These are phyloP conservation scores for human DNA, from an alignment of 2,113 vertebrate species.

Conservation along the genomic window DNA sequence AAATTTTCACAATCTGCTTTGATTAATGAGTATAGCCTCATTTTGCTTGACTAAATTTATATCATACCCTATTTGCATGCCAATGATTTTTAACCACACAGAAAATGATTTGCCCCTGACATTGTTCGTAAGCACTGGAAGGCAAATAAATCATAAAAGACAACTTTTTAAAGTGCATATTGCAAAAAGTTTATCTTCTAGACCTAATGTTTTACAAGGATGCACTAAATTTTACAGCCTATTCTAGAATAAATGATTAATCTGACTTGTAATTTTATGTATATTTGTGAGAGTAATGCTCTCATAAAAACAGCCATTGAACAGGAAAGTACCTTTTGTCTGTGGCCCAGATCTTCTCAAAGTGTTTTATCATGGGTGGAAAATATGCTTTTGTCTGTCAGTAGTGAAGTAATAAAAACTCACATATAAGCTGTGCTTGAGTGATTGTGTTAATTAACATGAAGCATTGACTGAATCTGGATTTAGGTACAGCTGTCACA, in stretches of 20 bases:
- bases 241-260: conserved; percentile 18
- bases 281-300: conserved; percentile 22
- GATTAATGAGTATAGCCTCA: conserved; percentile 64
- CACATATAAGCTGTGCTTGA: neutral
- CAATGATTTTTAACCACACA: conserved; percentile 37
- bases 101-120: conserved; percentile 60
- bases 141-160: neutral
- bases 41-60: conserved; percentile 4
- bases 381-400: conserved; percentile 49
- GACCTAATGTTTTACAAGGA: conserved; percentile 23
- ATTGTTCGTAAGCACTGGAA: conserved; percentile 52
- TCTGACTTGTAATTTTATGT: conserved; percentile 63
- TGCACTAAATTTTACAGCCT: conserved; percentile 20
- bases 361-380: neutral
- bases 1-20: conserved; percentile 51
- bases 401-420: neutral
- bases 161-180: conserved; percentile 49
- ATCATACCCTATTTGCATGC: conserved; percentile 41
- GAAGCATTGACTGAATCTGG: neutral
- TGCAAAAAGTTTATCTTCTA: conserved; percentile 31
- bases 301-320: conserved; percentile 38
- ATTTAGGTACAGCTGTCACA: conserved; percentile 51
- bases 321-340: neutral
- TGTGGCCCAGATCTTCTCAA: neutral
- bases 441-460: conserved; percentile 20